These are phyloP conservation scores for Caenorhabditis uteleia DNA, from an alignment of 2,888 invertebrate genomes.

Conservation along the genomic window DNA sequence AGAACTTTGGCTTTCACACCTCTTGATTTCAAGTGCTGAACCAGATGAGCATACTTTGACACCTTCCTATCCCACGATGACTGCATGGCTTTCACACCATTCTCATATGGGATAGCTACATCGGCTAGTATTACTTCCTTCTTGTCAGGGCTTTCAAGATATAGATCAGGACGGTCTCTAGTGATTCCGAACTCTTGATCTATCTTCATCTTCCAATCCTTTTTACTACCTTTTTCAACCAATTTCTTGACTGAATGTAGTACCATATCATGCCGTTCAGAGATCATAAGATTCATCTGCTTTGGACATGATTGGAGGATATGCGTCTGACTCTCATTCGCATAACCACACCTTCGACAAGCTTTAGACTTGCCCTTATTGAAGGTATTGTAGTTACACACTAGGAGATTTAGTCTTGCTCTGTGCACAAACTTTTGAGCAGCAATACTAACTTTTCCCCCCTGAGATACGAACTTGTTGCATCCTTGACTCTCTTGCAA, in stretches of 20 bases:
- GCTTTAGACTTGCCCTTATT: not conserved
- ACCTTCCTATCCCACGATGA: not conserved
- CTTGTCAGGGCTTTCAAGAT: not conserved
- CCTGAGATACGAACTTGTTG: not conserved
- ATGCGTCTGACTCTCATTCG: conserved; percentile 1
- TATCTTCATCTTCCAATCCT: not conserved
- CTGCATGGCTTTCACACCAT: not conserved
- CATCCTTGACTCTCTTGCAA: not conserved
- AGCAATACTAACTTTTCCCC: not conserved
- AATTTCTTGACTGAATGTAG: not conserved
- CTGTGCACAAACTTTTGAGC: conserved; percentile 7
- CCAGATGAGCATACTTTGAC: conserved; percentile 7
- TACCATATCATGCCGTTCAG: conserved; percentile 2
- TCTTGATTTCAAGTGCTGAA: not conserved
- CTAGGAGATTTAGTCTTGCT: conserved; percentile 3
- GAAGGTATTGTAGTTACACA: conserved; percentile 1
- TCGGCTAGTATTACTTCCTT: conserved; percentile 1
- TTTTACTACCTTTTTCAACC: not conserved
- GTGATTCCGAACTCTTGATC: not conserved
- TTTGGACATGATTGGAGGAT: conserved; percentile 5
- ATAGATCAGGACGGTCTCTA: not conserved
- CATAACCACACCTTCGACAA: conserved; percentile 1
- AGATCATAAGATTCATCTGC: not conserved
- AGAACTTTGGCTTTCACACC: conserved; percentile 1
- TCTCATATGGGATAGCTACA: conserved; percentile 7